These are phyloP conservation scores for Phalacrocorax carbo DNA, from an alignment of 2,113 vertebrate genomes.

Conservation along the genomic window DNA sequence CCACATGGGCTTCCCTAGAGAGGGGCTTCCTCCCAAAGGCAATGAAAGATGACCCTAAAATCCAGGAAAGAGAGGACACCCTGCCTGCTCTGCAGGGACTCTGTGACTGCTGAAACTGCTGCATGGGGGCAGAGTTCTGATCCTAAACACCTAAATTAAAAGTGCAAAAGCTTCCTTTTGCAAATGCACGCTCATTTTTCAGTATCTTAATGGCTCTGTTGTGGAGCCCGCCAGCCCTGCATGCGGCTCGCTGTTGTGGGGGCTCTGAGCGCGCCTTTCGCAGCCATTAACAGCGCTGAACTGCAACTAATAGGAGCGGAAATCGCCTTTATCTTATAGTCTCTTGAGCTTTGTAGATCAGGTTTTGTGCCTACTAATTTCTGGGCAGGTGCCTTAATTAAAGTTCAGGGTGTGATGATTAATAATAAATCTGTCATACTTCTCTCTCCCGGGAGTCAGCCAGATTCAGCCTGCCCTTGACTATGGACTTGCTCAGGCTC, in stretches of 20 bases:
- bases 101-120: not conserved
- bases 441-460: not conserved
- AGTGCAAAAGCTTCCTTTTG: not conserved
- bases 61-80: not conserved
- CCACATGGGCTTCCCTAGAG: rapidly evolving
- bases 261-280: rapidly evolving
- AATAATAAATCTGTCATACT: not conserved
- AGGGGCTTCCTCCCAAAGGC: not conserved
- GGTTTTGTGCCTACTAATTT: slow-evolving; percentile 41
- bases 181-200: not conserved
- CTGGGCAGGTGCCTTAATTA: slow-evolving; percentile 50
- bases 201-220: not conserved
- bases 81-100: not conserved
- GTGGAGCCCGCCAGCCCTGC: not conserved
- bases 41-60: not conserved
- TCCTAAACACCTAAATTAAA: not conserved
- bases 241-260: rapidly evolving
- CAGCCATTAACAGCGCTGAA: not conserved
- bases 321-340: slow-evolving; percentile 11
- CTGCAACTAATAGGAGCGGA: not conserved
- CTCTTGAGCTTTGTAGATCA: slow-evolving; percentile 45
- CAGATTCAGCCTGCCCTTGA: not conserved
- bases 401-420: slow-evolving; percentile 32
- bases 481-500: not conserved
- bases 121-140: not conserved